Conservation (phyloP, 2,888 invertebrate genomes). For the Meghimatium bilineatum region DNA sequence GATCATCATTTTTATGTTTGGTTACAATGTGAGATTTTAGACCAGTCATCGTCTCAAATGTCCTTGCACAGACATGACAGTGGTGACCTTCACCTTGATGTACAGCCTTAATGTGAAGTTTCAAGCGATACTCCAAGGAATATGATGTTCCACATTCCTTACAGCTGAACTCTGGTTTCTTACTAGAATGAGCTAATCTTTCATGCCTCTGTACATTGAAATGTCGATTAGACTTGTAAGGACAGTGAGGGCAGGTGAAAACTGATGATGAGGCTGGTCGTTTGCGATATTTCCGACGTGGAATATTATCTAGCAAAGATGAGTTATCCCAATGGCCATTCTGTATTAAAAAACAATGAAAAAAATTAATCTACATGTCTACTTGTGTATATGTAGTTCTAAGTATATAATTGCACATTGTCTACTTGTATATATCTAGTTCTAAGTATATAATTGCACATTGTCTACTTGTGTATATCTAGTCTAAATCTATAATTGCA, state of each 20-base stretch:
- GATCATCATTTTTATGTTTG: conserved; percentile 48
- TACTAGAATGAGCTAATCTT: conserved; percentile 45
- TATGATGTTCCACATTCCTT: conserved; percentile 50
- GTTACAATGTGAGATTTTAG: conserved; percentile 49
- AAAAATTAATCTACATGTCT: background rate
- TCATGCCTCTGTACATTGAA: conserved; percentile 50
- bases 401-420: background rate
- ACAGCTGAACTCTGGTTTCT: conserved; percentile 50
- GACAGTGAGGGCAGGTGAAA: conserved; percentile 47
- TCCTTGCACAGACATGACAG: conserved; percentile 42
- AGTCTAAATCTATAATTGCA: too few relatives aligned
- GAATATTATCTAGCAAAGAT: conserved; percentile 21
- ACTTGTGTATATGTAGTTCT: background rate
- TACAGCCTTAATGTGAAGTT: conserved; percentile 49
- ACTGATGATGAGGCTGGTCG: conserved; percentile 42
- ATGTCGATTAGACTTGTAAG: conserved; percentile 48
- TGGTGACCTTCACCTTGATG: conserved; percentile 50
- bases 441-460: too few relatives aligned
- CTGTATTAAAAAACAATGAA: conserved; percentile 18
- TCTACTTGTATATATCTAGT: background rate
- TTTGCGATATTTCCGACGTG: conserved; percentile 40
- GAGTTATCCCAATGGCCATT: conserved; percentile 27
- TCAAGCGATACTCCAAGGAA: conserved; percentile 46
- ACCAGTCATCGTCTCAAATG: conserved; percentile 50
- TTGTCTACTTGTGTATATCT: too few relatives aligned